Evolutionary conservation across 2,113 vertebrate species (phyloP).

Genomic region (Paradisaea rubra): DNA sequence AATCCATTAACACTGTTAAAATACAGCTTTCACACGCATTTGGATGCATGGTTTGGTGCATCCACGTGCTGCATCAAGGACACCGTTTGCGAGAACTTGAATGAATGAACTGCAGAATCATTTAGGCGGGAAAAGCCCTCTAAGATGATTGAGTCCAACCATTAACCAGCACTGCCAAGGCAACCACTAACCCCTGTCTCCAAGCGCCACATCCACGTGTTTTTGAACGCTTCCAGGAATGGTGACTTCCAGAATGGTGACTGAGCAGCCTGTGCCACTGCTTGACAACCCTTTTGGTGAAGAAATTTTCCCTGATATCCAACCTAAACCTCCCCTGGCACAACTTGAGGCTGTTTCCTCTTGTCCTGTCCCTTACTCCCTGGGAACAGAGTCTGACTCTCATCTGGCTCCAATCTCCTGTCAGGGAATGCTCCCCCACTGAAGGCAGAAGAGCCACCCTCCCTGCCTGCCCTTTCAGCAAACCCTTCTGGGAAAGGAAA

Average conservation of each 20-base stretch:
- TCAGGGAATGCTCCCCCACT: not conserved
- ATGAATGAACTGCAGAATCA: not conserved
- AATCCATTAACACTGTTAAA: not conserved
- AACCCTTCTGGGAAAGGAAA: not conserved
- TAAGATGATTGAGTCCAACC: not conserved
- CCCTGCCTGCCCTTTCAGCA: not conserved
- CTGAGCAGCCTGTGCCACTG: not conserved
- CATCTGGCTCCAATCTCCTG: not conserved
- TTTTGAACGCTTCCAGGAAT: not conserved
- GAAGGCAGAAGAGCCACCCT: not conserved
- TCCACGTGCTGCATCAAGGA: fast-evolving
- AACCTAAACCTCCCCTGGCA: not conserved
- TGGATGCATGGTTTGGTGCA: not conserved
- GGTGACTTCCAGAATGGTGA: too few relatives aligned
- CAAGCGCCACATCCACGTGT: not conserved
- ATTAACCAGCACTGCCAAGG: not conserved
- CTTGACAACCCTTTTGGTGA: not conserved
- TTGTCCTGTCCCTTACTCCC: not conserved
- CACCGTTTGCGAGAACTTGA: not conserved
- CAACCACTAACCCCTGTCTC: not conserved
- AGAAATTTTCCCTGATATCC: not conserved
- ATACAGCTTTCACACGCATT: fast-evolving
- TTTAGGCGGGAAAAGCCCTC: not conserved
- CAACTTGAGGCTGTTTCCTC: not conserved
- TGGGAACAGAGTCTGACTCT: not conserved